Evolutionary conservation across 2,888 invertebrate genomes (phyloP), one percentile per base, ranked within the genome.

Genomic region (Elmis aenea): DNA sequence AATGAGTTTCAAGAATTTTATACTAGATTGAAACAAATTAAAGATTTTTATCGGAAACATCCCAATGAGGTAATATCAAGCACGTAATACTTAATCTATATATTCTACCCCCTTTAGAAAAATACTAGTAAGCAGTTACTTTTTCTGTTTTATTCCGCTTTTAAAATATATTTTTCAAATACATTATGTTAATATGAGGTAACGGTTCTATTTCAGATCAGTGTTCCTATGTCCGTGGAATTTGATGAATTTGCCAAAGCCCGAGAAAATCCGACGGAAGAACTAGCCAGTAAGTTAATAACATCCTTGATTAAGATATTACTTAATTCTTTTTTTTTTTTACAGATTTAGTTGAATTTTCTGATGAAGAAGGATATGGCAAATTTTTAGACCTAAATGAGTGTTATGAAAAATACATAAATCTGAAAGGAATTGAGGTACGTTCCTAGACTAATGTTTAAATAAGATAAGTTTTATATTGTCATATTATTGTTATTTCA

Each of bases 1-100:
- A 99, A 99, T 73, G 99, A 99, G 64, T 97, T 99, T 66, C 86
- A 87, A 45, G 99, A 99, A 66, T 99, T 99, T 68, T 97, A 99
- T 66, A 80, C 83, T 1, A 76, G 97, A 20, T 73, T 99, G 6
- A 94, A 95, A 62, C 83, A 85, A 51, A 91, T 99, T 34, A 95
- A 95, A 66, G 96, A 97, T 55, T 96, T 96, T 62, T 95, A 99
- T 62, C 81, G 90, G 34, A 85, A 88, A 62, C 93, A 96, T 75
- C 95, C 95, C 0, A 92, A 93, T 71, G 95, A 96, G 74, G 87
- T 89, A 54, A 1, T 30, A 32, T n/a, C n/a, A n/a, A n/a, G n/a
- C n/a, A 11, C 21, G 20, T 6, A 2, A 23, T 16, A n/a, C 18
- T 20, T 10, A 21, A 11, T 30, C 9, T 13, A 16, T 27, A 16